A percentile compares a stretch with the other conserved stretches of the same genome.
Evolutionary conservation across 2,888 invertebrate genomes (phyloP).

Genomic region (Serripes groenlandicus): DNA sequence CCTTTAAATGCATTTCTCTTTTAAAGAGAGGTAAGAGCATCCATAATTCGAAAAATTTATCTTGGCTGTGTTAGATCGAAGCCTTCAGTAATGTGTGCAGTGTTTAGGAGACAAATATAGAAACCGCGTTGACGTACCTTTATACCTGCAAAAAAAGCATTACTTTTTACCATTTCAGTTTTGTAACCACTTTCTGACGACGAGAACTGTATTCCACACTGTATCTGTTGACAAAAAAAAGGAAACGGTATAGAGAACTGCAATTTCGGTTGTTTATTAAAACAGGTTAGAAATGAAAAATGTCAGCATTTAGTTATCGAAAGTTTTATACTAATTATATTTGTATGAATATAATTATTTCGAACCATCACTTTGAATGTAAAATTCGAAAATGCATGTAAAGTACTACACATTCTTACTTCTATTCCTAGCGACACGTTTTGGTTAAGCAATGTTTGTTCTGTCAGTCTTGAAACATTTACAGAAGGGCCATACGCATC

Average conservation of each 20-base stretch:
- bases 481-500: not conserved
- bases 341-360: not conserved
- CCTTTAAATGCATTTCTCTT: no score
- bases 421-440: not conserved
- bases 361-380: not conserved
- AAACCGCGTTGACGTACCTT: no score
- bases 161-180: not conserved
- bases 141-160: conserved; percentile 1
- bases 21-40: no score
- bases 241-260: not conserved
- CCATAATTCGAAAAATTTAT: no score
- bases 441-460: not conserved
- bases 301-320: not conserved
- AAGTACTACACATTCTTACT: not conserved
- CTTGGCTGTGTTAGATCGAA: no score
- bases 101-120: no score
- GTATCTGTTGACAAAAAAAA: not conserved
- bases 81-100: no score
- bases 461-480: not conserved
- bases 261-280: not conserved
- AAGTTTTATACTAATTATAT: not conserved
- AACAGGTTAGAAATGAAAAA: not conserved
- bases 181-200: not conserved
- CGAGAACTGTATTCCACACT: conserved; percentile 1
- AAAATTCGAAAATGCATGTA: not conserved